Percentiles rank a stretch among this genome's conserved stretches.
Evolutionary conservation across 2,888 invertebrate genomes (phyloP).

Genomic region (Balanococcus diminutus): DNA sequence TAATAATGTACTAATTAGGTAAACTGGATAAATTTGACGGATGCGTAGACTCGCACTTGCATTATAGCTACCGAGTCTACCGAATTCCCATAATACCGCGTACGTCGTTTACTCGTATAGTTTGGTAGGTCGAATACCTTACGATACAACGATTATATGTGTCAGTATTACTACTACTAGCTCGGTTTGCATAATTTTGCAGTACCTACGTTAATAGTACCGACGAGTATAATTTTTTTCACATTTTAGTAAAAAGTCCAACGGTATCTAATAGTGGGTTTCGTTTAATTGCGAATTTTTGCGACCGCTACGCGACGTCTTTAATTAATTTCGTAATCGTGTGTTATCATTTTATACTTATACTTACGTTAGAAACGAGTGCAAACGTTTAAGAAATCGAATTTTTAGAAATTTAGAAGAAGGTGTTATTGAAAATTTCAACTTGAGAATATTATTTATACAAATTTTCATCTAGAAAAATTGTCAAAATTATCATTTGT

Average conservation of each 20-base stretch:
- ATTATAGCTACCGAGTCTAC: not conserved
- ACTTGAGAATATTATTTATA: too few relatives aligned
- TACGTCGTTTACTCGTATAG: not conserved
- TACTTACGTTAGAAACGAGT: too few relatives aligned
- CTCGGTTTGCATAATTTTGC: not conserved
- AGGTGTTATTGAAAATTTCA: too few relatives aligned
- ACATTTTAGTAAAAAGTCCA: not conserved
- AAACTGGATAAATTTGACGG: not conserved
- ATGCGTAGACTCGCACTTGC: not conserved
- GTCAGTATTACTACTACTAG: not conserved
- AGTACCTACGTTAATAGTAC: not conserved
- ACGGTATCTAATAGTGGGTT: not conserved
- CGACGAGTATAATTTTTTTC: not conserved
- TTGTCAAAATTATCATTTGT: too few relatives aligned
- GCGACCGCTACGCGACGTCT: too few relatives aligned
- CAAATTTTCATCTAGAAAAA: too few relatives aligned
- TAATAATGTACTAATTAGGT: not conserved
- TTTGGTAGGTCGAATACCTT: not conserved
- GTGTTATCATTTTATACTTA: too few relatives aligned
- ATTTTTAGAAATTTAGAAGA: too few relatives aligned
- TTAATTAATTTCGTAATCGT: too few relatives aligned
- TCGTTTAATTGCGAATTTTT: too few relatives aligned
- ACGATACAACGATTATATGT: not conserved
- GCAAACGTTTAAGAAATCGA: too few relatives aligned
- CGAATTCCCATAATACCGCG: not conserved